Evolutionary conservation across 2,113 vertebrate genomes (phyloP).

Genomic region (Lota lota): DNA sequence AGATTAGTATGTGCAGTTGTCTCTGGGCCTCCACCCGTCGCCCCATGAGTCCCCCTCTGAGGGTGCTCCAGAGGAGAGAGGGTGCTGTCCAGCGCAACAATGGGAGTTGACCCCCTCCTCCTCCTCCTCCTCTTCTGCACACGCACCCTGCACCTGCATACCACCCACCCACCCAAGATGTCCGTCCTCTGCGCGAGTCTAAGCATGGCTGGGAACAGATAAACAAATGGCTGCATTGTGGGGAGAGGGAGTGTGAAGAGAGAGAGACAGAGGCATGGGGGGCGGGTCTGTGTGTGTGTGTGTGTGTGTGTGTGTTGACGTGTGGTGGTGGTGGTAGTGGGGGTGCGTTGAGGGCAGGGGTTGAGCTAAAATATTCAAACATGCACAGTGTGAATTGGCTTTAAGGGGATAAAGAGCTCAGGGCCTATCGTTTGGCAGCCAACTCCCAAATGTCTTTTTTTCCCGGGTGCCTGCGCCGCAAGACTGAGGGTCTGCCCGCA

Average conservation of each 20-base stretch:
- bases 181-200: conserved; percentile 24
- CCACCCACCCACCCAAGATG: conserved; percentile 27
- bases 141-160: conserved; percentile 78
- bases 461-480: conserved; percentile 72
- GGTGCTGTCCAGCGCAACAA: conserved; percentile 73
- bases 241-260: conserved; percentile 26
- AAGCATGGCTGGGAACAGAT: conserved; percentile 8
- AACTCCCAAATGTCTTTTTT: conserved; percentile 74
- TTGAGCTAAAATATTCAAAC: conserved; percentile 73
- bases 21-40: conserved; percentile 61
- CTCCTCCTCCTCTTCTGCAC: conserved; percentile 74
- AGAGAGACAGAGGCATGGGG: conserved; percentile 35
- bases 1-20: conserved; percentile 86
- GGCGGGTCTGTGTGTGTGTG: conserved; percentile 27
- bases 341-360: conserved; percentile 58
- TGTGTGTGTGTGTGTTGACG: no score
- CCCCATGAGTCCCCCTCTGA: conserved; percentile 66
- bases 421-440: conserved; percentile 73
- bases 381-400: conserved; percentile 78
- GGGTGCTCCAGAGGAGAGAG: conserved; percentile 87
- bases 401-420: conserved; percentile 81
- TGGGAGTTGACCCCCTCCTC: conserved; percentile 63
- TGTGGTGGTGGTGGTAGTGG: conserved; percentile 6
- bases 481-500: conserved; percentile 78
- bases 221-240: conserved; percentile 47